Percentiles rank a stretch among this genome's conserved stretches.
phyloP scores from a whole-genome alignment of 2,797 vertebrate species.

The Octomys mimax region DNA sequence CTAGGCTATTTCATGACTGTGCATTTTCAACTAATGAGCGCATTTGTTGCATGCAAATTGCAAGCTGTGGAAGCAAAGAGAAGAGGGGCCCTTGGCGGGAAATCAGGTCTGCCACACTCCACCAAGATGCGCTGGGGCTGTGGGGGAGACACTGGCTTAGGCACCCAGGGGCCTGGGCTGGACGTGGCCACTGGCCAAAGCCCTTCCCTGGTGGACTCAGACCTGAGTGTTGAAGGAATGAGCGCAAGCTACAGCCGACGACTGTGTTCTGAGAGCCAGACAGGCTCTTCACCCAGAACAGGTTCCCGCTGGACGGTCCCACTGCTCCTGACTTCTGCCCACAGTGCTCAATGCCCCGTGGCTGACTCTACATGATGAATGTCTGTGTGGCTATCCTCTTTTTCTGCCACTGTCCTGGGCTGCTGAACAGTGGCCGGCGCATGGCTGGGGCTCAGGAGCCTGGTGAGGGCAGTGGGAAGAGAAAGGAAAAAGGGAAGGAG shows the following conservation, averaged over 20 bases:
- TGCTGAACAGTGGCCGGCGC: not conserved
- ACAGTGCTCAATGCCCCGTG: rapidly evolving
- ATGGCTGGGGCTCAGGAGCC: not conserved
- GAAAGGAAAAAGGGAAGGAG: not conserved
- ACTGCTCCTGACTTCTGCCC: not conserved
- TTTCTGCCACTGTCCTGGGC: not conserved
- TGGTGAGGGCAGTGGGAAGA: not conserved
- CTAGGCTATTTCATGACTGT: rapidly evolving
- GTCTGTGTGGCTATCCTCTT: not conserved
- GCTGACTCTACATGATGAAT: not conserved
- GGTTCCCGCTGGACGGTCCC: not conserved
- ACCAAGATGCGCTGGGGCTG: not conserved
- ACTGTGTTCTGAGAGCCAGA: not conserved
- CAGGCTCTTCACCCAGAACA: not conserved
- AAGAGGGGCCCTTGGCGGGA: not conserved
- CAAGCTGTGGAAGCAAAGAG: no score
- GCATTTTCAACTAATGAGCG: not conserved
- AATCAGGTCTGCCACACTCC: rapidly evolving
- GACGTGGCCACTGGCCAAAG: not conserved
- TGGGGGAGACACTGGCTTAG: rapidly evolving
- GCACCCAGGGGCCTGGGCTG: not conserved
- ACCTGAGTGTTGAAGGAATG: not conserved
- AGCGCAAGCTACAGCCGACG: not conserved
- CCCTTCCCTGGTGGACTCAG: not conserved
- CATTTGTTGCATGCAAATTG: not conserved